These are phyloP conservation scores for Embiotoca jacksoni DNA, from an alignment of 2,113 vertebrate genomes.

Conservation along the genomic window DNA sequence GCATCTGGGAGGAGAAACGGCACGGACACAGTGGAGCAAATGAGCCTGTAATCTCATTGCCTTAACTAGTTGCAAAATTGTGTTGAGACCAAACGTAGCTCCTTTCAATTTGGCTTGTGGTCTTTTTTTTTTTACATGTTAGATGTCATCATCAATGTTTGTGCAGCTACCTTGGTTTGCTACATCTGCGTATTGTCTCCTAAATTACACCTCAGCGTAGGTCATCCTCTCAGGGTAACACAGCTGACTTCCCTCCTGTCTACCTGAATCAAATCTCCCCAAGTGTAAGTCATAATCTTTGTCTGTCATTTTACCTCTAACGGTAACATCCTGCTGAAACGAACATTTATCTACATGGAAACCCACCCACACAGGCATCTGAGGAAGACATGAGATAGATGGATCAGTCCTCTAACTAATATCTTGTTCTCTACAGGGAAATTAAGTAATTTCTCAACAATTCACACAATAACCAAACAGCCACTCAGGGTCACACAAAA, in stretches of 20 bases:
- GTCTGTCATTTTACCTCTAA: background rate
- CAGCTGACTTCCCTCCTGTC: conserved; percentile 3
- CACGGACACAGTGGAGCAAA: conserved; percentile 24
- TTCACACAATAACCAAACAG: conserved; percentile 40
- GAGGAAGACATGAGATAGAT: background rate
- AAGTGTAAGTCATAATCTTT: conserved; percentile 2
- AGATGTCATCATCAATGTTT: background rate
- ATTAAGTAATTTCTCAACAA: conserved; percentile 47
- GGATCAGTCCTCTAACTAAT: conserved; percentile 36
- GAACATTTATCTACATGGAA: conserved; percentile 22
- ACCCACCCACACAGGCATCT: conserved; percentile 7
- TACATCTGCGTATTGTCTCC: background rate
- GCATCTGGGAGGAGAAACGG: conserved; percentile 8
- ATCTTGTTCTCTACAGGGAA: conserved; percentile 62
- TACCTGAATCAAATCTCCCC: background rate
- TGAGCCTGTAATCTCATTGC: conserved; percentile 23
- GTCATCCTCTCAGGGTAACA: background rate
- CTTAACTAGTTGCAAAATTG: conserved; percentile 26
- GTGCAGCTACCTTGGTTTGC: background rate
- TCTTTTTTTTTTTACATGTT: background rate
- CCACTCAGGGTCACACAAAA: conserved; percentile 30
- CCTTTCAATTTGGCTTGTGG: background rate
- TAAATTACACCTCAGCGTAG: background rate
- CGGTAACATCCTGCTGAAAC: background rate
- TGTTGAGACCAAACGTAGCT: conserved; percentile 6